Evolutionary conservation across 2,113 vertebrate species (phyloP), one percentile per base, ranked within the genome.

Genomic region (Hydrolagus affinis): DNA sequence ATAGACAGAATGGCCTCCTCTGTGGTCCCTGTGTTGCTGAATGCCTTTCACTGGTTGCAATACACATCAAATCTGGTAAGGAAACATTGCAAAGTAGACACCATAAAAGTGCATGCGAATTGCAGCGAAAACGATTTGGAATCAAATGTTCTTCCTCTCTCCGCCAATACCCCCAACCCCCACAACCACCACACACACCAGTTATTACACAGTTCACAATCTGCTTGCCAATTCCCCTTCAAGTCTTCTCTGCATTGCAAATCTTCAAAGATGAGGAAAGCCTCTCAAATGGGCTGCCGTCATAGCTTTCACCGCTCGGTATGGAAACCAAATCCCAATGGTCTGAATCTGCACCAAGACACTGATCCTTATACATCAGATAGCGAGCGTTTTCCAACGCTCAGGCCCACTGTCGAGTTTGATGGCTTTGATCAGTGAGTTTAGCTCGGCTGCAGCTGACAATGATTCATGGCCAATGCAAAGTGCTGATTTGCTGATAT

Each of bases 371-470:
- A 83, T 83, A 62, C 60, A 83, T 83, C 78, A 83, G 78, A 83
- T 83, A 83, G 60, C 60, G 66, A 83, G 32, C 28, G 66, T 83
- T 83, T 60, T 44, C 44, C 44, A 44, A 83, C 60, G 64, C 66
- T 62, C 25, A 83, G 78, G 60, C 78, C n/a, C 78, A 28, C 78
- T 83, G 62, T 66, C 66, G 64, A 66, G 60, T 83, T 23, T 83
- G 78, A 83, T 83, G 77, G 77, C 60, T 66, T 83, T 83, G 78
- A 83, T 83, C 78, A 83, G 78, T 83, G 78, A 83, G 78, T 83
- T 83, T 66, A 66, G 66, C 12, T 83, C 62, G 32, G 30, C 78
- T 64, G 78, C 78, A 19, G 25, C 32, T 83, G 78, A 83, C 78
- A 83, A 62, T 83, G 78, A 83, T 83, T 83, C 78, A 83, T 66